These are phyloP conservation scores for Drosophila maculinotata DNA, from an alignment of 2,888 invertebrate genomes.

Conservation along the genomic window DNA sequence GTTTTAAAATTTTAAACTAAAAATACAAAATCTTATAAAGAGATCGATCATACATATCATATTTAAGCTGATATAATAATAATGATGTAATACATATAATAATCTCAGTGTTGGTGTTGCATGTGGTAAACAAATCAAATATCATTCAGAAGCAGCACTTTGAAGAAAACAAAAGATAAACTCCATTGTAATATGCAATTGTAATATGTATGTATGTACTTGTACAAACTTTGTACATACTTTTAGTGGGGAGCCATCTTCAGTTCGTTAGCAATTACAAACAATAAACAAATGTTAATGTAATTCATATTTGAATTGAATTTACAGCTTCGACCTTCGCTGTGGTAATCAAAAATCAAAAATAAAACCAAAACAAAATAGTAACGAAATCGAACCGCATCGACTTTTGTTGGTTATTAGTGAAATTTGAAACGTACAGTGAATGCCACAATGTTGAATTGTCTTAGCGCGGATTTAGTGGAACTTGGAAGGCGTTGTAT, in stretches of 20 bases:
- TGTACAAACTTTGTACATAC: too few species aligned
- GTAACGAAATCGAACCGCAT: conserved; percentile 39
- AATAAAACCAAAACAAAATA: conserved; percentile 44
- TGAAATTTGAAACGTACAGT: conserved; percentile 69
- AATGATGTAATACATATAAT: not conserved
- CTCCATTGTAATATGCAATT: conserved; percentile 26
- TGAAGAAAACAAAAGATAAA: conserved; percentile 8
- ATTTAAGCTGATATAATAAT: not conserved
- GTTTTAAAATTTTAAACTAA: too few species aligned
- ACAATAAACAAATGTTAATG: conserved; percentile 63
- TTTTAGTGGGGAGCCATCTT: conserved; percentile 35
- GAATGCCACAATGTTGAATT: conserved; percentile 72
- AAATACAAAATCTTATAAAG: too few species aligned
- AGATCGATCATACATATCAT: too few species aligned
- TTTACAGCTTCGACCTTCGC: conserved; percentile 60
- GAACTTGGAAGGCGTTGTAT: conserved; percentile 38
- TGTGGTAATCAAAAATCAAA: conserved; percentile 63
- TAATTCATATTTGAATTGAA: conserved; percentile 68
- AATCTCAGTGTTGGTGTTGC: conserved; percentile 3
- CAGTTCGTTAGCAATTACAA: conserved; percentile 60
- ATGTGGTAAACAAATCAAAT: conserved; percentile 18
- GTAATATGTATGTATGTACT: conserved; percentile 16
- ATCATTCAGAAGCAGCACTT: conserved; percentile 37
- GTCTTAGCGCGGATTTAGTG: conserved; percentile 73
- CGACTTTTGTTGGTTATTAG: conserved; percentile 63